A percentile compares a stretch with the other conserved stretches of the same genome.
phyloP scores from a whole-genome alignment of 2,113 vertebrate species.

The Nothobranchius kuhntae region DNA sequence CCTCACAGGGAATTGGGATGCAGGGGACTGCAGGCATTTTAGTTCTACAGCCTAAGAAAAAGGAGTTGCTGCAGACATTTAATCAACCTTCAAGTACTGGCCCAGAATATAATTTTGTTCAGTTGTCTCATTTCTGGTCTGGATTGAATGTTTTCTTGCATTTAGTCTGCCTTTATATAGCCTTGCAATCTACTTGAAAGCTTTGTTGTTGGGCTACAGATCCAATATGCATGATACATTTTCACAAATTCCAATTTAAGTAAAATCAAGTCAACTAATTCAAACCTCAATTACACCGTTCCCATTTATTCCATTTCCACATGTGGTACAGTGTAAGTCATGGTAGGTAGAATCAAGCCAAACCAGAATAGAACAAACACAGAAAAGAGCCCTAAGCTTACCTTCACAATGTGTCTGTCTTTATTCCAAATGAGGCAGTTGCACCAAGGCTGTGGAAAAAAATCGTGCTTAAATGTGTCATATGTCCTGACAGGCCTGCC shows the following conservation, averaged over 20 bases:
- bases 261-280: conserved; percentile 18
- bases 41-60: not conserved
- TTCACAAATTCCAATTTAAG: not conserved
- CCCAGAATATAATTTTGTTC: not conserved
- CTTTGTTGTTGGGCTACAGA: not conserved
- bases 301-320: not conserved
- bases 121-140: not conserved
- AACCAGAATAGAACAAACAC: conserved; percentile 2
- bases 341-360: conserved; percentile 11
- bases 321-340: conserved; percentile 23
- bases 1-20: not conserved
- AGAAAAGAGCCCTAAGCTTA: conserved; percentile 27
- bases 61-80: not conserved
- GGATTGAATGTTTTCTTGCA: not conserved
- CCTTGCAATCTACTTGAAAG: not conserved
- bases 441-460: conserved; percentile 37
- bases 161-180: not conserved
- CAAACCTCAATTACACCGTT: conserved; percentile 10
- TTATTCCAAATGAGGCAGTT: conserved; percentile 51
- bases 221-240: not conserved
- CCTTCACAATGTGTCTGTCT: conserved; percentile 55
- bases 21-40: not conserved
- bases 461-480: conserved; percentile 47
- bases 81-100: not conserved
- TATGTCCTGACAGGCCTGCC: conserved; percentile 42